Evolutionary conservation across 1,140 invertebrate genomes (phyloP).

Genomic region (Achroia grisella): DNA sequence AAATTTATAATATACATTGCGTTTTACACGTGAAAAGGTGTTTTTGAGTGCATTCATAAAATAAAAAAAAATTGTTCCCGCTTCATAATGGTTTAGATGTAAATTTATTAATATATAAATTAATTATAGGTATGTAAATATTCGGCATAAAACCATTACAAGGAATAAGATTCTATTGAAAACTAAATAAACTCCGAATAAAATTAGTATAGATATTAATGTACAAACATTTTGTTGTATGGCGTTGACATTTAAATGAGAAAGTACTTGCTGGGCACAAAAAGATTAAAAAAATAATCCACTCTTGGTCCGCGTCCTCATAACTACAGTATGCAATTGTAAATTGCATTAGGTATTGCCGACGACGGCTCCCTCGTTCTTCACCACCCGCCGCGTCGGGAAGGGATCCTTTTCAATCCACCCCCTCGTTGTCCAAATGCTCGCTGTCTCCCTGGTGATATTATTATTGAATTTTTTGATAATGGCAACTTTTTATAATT

Average conservation of each 20-base stretch:
- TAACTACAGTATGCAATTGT: slow-evolving; percentile 39
- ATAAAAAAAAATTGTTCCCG: too few species aligned
- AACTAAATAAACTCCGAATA: too few species aligned
- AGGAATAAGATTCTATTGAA: too few species aligned
- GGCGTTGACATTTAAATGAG: neutral
- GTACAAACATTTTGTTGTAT: too few species aligned
- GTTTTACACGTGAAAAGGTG: too few species aligned
- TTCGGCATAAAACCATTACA: too few species aligned
- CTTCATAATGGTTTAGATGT: too few species aligned
- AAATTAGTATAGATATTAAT: too few species aligned
- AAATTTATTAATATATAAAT: too few species aligned
- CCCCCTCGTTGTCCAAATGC: slow-evolving; percentile 24
- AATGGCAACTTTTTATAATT: slow-evolving; percentile 24
- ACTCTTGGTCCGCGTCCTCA: slow-evolving; percentile 16
- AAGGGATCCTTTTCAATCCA: slow-evolving; percentile 42
- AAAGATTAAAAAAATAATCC: slow-evolving; percentile 25
- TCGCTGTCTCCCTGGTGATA: slow-evolving; percentile 25
- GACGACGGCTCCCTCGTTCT: slow-evolving; percentile 13
- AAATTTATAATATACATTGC: too few species aligned
- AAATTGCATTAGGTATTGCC: slow-evolving; percentile 44
- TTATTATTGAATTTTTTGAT: slow-evolving; percentile 45
- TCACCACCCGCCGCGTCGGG: slow-evolving; percentile 25
- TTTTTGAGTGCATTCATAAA: too few species aligned
- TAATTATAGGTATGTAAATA: too few species aligned
- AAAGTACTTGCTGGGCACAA: slow-evolving; percentile 24